Conservation (phyloP, 2,113 vertebrate genomes). For the Jaculus jaculus region DNA sequence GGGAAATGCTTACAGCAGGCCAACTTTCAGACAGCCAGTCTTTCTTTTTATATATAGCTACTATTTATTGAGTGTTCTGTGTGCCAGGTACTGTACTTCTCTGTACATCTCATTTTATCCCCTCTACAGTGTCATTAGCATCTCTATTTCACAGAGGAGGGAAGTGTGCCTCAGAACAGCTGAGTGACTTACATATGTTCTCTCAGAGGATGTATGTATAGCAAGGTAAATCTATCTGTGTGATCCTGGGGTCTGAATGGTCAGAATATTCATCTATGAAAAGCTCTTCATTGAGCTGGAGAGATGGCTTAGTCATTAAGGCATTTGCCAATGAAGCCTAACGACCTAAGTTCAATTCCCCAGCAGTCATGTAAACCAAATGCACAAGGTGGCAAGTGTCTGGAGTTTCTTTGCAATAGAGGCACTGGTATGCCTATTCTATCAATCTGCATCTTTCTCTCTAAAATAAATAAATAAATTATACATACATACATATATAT, state of each 20-base stretch:
- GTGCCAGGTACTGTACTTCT: background rate
- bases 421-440: too few species aligned
- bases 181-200: background rate
- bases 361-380: too few species aligned
- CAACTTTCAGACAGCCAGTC: conserved; percentile 16
- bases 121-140: background rate
- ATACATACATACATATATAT: too few species aligned
- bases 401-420: too few species aligned
- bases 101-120: background rate
- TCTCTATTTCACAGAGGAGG: background rate
- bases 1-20: background rate
- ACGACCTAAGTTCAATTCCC: too few species aligned
- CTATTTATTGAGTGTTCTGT: background rate
- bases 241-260: background rate
- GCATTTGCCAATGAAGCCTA: too few species aligned
- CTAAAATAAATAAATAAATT: too few species aligned
- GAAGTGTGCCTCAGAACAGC: background rate
- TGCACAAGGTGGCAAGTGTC: too few species aligned
- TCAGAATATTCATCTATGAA: conserved; percentile 26
- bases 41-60: conserved; percentile 25
- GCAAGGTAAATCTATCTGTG: background rate
- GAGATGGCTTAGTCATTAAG: too few species aligned
- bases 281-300: background rate
- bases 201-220: background rate
- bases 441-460: too few species aligned